Base-by-base conservation (phyloP, 2,797 vertebrate species). In the Pseudopleuronectes americanus region DNA sequence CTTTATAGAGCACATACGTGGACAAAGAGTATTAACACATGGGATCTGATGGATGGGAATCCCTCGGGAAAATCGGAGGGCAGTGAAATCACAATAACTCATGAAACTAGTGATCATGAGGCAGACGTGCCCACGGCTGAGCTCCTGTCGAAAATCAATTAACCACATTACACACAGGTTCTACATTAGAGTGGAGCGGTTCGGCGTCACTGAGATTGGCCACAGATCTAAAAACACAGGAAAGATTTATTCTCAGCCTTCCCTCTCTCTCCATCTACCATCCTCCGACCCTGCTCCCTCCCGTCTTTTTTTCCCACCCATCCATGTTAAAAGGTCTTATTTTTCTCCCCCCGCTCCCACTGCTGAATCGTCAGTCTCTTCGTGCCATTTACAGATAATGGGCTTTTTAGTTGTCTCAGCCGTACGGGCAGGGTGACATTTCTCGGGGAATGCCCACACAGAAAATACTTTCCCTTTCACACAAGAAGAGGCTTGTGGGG, bases 321-420 rank as follows among this genome's bases (percentile, higher is more conserved):
- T 55, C 14, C 47, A 63, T 76, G 70, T 80, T 72, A 73, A 75
- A 86, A 84, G 64, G 79, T 74, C 81, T 57, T 2, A 68, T 81
- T 81, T 77, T 74, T 61, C 57, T 64, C 47, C 54, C 60, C 65
- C 59, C 26, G 49, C 64, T 68, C 52, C 26, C 64, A 58, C 24
- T 80, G 63, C 72, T 85, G 88, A 89, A 84, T 89, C 64, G 80
- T 80, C 68, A 84, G 57, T 66, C 79, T 81, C 78, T 84, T 83
- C 60, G 77, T 76, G 90, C 85, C 87, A 83, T 91, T 87, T 84
- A 73, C 57, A 84, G 64, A 90, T 86, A 92, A 90, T 79, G 76
- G 89, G 68, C 74, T 84, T 85, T 58, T 89, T 87, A 87, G 79
- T 88, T 86, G 64, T 74, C 72, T 53, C 52, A 51, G 76, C 63